phyloP scores from a whole-genome alignment of 2,113 vertebrate genomes.

The Paralichthys olivaceus region DNA sequence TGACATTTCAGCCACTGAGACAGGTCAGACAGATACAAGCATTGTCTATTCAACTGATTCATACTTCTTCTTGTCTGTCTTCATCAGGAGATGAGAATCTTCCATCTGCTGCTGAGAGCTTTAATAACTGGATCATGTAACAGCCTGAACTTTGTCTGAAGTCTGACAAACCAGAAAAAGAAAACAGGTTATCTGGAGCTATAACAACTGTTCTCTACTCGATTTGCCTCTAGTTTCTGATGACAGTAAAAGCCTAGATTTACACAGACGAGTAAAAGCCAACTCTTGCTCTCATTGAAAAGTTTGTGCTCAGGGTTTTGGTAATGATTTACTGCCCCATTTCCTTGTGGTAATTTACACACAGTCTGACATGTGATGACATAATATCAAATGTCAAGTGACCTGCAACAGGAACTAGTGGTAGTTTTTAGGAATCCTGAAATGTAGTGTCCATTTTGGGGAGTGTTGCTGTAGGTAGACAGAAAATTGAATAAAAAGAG shows the following conservation, averaged over 20 bases:
- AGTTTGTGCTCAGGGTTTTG: conserved; percentile 5
- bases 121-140: conserved; percentile 3
- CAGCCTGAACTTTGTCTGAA: background rate
- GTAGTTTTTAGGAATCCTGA: background rate
- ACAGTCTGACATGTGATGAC: background rate
- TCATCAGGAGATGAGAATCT: background rate
- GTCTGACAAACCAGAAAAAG: conserved; percentile 1
- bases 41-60: conserved; percentile 5
- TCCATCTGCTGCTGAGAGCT: background rate
- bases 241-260: background rate
- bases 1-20: conserved; percentile 26
- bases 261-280: background rate
- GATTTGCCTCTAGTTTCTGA: background rate
- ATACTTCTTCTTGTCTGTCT: conserved; percentile 2
- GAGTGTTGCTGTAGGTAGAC: background rate
- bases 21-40: conserved; percentile 11
- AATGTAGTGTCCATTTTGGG: background rate
- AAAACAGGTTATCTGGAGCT: background rate
- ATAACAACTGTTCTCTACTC: background rate
- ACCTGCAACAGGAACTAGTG: background rate
- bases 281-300: background rate
- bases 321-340: conserved; percentile 23
- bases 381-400: background rate
- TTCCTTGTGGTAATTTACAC: background rate
- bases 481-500: too few relatives aligned